These are phyloP conservation scores for Aythya baeri DNA, from an alignment of 2,113 vertebrate genomes.

Conservation along the genomic window DNA sequence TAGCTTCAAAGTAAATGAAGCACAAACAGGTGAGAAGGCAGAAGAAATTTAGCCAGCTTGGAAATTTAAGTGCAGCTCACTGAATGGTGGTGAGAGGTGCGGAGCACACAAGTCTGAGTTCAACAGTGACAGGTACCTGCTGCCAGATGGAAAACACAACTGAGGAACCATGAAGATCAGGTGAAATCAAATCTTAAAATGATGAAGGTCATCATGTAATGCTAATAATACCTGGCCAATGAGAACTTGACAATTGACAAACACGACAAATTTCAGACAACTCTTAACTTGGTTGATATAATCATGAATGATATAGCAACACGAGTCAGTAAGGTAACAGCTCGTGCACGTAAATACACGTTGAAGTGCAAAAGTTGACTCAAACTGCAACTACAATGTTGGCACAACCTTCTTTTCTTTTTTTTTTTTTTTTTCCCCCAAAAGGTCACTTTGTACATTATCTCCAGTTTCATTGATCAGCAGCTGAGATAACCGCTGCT, in stretches of 20 bases:
- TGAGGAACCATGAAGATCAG: background rate
- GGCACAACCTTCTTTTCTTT: background rate
- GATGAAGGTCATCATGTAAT: background rate
- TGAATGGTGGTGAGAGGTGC: background rate
- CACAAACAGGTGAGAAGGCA: background rate
- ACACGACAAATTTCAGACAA: background rate
- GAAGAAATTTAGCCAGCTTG: background rate
- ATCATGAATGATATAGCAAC: background rate
- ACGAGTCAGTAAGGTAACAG: background rate
- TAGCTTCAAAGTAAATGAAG: background rate
- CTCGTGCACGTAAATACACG: background rate
- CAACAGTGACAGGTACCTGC: background rate
- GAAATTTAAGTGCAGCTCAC: background rate
- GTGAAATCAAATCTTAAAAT: background rate
- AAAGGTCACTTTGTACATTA: slow-evolving; percentile 11
- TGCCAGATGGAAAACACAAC: background rate
- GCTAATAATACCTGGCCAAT: background rate
- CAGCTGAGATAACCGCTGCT: background rate
- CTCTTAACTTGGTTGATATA: background rate
- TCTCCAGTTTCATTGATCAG: background rate
- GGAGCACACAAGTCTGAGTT: background rate
- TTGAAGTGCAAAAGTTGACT: slow-evolving; percentile 17
- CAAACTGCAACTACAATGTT: background rate
- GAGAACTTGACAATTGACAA: background rate
- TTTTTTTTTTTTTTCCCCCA: background rate